Conservation (phyloP, 2,888 invertebrate species). For the Coenonympha arcania region DNA sequence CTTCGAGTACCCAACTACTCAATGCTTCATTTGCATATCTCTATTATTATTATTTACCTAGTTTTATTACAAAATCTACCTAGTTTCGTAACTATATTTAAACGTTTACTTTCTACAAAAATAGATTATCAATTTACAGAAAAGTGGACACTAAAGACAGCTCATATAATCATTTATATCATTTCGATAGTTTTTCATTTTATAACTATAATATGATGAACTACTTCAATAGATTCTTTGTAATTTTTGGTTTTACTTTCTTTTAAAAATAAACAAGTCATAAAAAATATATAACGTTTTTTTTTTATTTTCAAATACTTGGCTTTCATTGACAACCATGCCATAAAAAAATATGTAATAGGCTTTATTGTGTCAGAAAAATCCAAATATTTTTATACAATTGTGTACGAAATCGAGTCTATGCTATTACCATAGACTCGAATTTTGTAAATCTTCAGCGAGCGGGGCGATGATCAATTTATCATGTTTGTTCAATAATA, state of each 20-base stretch:
- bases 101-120: background rate
- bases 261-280: conserved; percentile 51
- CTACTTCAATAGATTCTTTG: conserved; percentile 35
- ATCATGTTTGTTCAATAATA: too few species aligned
- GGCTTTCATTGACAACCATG: background rate
- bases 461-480: too few species aligned
- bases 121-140: background rate
- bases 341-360: background rate
- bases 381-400: too few species aligned
- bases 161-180: conserved; percentile 28
- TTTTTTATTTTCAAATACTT: conserved; percentile 35
- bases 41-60: conserved; percentile 8
- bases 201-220: conserved; percentile 43
- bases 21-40: conserved; percentile 10
- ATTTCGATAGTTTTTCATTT: conserved; percentile 36
- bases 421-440: too few species aligned
- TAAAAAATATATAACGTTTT: conserved; percentile 30
- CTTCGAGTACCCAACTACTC: background rate
- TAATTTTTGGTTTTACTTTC: conserved; percentile 39
- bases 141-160: background rate
- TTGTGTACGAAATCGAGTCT: too few species aligned
- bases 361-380: too few species aligned
- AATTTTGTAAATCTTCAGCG: too few species aligned
- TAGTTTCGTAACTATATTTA: background rate
- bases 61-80: conserved; percentile 6